phyloP scores from a whole-genome alignment of 2,113 vertebrate species.

The Hystrix brachyura region DNA sequence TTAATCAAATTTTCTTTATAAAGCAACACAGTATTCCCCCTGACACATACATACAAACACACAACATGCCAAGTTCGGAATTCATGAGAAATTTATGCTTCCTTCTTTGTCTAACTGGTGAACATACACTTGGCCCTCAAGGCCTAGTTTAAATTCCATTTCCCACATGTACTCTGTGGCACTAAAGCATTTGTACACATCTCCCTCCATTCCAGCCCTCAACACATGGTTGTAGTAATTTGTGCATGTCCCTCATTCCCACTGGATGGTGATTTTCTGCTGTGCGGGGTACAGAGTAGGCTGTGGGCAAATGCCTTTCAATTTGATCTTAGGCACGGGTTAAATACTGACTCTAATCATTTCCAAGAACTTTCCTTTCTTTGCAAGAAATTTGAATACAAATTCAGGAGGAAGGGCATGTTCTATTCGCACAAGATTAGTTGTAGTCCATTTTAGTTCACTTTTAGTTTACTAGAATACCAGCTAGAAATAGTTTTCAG shows the following conservation, averaged over 20 bases:
- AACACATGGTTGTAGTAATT: neutral
- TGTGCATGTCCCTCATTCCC: neutral
- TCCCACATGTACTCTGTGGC: neutral
- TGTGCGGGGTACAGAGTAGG: neutral
- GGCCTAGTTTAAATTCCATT: neutral
- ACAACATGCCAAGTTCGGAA: neutral
- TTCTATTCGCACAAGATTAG: neutral
- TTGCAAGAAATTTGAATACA: neutral
- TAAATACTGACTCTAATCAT: neutral
- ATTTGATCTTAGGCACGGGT: neutral
- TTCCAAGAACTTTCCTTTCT: conserved; percentile 14
- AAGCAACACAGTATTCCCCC: neutral
- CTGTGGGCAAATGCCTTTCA: neutral
- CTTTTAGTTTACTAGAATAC: neutral
- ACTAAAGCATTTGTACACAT: neutral
- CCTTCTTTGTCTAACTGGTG: neutral
- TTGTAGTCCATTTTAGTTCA: neutral
- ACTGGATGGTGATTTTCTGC: neutral
- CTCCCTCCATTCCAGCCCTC: neutral
- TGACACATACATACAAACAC: neutral
- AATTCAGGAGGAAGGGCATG: neutral
- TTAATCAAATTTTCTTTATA: neutral
- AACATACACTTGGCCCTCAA: neutral
- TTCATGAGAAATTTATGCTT: neutral
- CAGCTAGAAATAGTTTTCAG: neutral